phyloP scores from a whole-genome alignment of 2,113 vertebrate species.

The Bos javanicus region DNA sequence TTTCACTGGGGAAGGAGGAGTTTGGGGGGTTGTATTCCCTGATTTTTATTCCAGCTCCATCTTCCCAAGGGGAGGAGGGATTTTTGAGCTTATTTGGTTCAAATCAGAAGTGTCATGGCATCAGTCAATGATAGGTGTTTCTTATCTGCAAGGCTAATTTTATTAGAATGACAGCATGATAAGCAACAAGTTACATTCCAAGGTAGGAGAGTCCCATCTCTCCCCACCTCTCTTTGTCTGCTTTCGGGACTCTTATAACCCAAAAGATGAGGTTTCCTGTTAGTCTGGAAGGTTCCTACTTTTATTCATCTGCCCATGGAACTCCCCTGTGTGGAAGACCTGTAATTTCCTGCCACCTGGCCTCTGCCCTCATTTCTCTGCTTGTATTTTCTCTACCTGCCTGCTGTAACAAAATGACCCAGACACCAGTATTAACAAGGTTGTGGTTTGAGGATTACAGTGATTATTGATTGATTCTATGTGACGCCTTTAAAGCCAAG shows the following conservation, averaged over 20 bases:
- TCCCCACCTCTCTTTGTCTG: background rate
- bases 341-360: background rate
- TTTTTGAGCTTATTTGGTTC: background rate
- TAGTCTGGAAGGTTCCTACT: background rate
- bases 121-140: background rate
- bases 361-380: background rate
- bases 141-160: background rate
- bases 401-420: background rate
- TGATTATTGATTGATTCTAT: background rate
- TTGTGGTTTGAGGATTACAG: background rate
- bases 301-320: background rate
- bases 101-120: background rate
- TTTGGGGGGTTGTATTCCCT: background rate
- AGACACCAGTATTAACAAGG: background rate
- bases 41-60: background rate
- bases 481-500: background rate
- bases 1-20: background rate
- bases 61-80: background rate
- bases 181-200: background rate
- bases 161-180: background rate
- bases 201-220: background rate
- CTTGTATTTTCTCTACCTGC: background rate
- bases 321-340: background rate
- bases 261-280: background rate
- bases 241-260: background rate